Evolutionary conservation across 2,797 vertebrate species (phyloP).

Genomic region (Sebastes kiyomatsui): DNA sequence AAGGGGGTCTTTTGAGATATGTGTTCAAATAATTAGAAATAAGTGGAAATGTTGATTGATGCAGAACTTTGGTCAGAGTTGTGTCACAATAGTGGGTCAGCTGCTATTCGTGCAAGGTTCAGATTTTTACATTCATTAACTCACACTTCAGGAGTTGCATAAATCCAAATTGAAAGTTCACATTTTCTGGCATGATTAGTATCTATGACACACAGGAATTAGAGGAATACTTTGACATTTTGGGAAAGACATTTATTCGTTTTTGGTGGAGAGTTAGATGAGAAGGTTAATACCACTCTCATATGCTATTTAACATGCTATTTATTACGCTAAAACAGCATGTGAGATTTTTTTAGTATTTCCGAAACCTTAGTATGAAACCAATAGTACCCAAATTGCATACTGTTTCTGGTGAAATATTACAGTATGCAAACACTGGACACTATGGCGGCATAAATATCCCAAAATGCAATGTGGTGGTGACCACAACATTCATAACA

Average conservation of each 20-base stretch:
- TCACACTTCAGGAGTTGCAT: neutral
- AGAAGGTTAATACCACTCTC: neutral
- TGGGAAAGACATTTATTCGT: neutral
- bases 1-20: neutral
- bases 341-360: no score
- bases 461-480: no score
- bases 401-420: no score
- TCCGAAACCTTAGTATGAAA: no score
- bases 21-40: neutral
- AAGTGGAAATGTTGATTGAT: neutral
- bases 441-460: no score
- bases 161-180: neutral
- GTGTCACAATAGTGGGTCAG: neutral
- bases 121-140: neutral
- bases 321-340: no score
- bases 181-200: neutral
- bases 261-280: neutral
- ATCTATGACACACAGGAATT: neutral
- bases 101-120: neutral
- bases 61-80: neutral
- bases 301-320: no score
- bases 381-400: no score
- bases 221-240: neutral
- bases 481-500: no score
- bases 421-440: no score